Base-by-base conservation (phyloP, 2,113 vertebrate species). In the Clarias macrocephalus region DNA sequence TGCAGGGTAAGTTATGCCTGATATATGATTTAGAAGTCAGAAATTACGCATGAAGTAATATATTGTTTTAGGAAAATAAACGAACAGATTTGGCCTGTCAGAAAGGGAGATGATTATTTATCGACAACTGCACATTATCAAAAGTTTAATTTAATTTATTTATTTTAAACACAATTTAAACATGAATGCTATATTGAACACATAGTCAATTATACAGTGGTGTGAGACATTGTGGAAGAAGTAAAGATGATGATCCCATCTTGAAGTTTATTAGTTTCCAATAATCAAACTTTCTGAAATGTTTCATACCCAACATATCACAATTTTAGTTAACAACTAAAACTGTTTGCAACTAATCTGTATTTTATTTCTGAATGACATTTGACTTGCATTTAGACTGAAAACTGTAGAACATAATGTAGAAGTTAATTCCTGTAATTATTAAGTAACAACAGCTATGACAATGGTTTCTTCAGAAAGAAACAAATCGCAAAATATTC, bases 1-100 rank as follows among this genome's bases (percentile, higher is more conserved):
- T 94, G 62, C 21, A 93, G 83, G 90, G 94, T 94, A 73, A 89
- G 93, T 48, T 48, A 48, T 48, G 7, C 42, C 4, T 42, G 42
- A 42, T 42, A 42, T 42, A 42, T 42, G 42, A 42, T 42, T 42
- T 42, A 42, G 42, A 42, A 6, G 42, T 42, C 42, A 42, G 42
- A 6, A 42, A 42, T 42, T 42, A 42, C 42, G 0, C 42, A 42
- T 42, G 6, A 42, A 42, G 42, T 42, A 5, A 7, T 42, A 3
- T 6, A 42, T 7, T 6, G 42, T 42, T 42, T 42, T 42, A 42
- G 42, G 42, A 42, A 6, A 42, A 42, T 42, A 42, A 42, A 42
- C 42, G 6, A 42, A 42, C 42, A 42, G 37, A 37, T 37, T 37
- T 37, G 37, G 37, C 37, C 37, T 37, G 37, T 42, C 42, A 42